These are phyloP conservation scores for Chrysaora quinquecirrha DNA, from an alignment of 30 jellyfish, hydroid and myxozoan genomes.

Conservation along the genomic window DNA sequence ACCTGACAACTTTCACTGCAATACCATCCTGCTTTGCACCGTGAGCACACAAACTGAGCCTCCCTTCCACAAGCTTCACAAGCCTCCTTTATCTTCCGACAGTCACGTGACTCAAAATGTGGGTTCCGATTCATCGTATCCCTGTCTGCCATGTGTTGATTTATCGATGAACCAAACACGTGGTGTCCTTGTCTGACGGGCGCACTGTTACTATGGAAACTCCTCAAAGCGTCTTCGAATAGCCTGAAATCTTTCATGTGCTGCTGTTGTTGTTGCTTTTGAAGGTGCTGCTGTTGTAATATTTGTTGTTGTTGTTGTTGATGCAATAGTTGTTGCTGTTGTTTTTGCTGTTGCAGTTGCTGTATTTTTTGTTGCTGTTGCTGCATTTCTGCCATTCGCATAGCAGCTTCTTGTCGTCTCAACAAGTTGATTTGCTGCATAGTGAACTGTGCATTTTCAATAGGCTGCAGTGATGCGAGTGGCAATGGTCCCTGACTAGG, in stretches of 20 bases:
- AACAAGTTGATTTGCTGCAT: too few species aligned
- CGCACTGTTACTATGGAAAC: not conserved
- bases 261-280: not conserved
- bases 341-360: not conserved
- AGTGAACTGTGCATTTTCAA: too few species aligned
- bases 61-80: constrained; percentile 68
- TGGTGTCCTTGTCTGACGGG: not conserved
- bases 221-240: not conserved
- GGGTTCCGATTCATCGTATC: not conserved
- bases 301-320: constrained; percentile 26
- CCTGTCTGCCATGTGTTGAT: not conserved
- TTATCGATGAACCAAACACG: not conserved
- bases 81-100: not conserved
- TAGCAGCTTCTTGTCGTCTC: not conserved
- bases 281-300: constrained; percentile 11
- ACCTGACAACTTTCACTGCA: constrained; percentile 95
- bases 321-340: not conserved
- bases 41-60: constrained; percentile 82
- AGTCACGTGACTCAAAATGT: too few species aligned
- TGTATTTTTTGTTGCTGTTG: not conserved
- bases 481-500: too few species aligned
- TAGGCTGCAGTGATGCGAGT: too few species aligned
- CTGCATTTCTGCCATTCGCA: not conserved
- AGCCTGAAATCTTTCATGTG: not conserved
- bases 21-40: constrained; percentile 91